Evolutionary conservation across 1,140 invertebrate species (phyloP), one percentile per base, ranked within the genome.

Genomic region (Drosophila jambulina): DNA sequence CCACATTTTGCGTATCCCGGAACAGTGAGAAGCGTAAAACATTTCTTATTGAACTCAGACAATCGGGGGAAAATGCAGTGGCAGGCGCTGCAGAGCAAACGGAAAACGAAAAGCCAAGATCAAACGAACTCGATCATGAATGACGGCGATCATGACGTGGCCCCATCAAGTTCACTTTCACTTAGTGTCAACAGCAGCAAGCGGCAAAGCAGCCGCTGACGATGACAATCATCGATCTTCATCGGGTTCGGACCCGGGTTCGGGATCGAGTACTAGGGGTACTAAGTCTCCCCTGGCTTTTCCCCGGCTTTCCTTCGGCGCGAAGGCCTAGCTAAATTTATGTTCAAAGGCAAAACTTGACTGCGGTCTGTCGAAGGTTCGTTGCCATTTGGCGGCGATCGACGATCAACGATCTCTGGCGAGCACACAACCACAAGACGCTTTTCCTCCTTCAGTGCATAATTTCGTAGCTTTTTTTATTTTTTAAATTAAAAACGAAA

Each of bases 211-310:
- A 71, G 64, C 57, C 58, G 59, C 51, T 71, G 80, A 78, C 76
- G 85, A 86, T 82, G 90, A 91, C 86, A 91, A 91, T 91, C 90
- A 91, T 91, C 82, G 90, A 91, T 91, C 90, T 86, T 91, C 85
- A 91, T 91, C 82, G 77, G 61, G 34, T 2, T 36, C 21, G 19
- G 23, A 15, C 8, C 17, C 46, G 46, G 36, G 32, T 17, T 38
- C 53, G 53, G 53, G 53, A n/a, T 56, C 53, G 53, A 56, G 53
- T 56, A 56, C 53, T 56, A 56, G 53, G 53, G 34, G 36, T 56
- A 56, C 53, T 38, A 38, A 56, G 53, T 56, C 53, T 38, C 25
- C 23, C 32, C 29, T n/a, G 12, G 29, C 48, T 43, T 72, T 49
- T 45, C 34, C 63, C 43, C 48, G 36, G 49, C 25, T 61, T 23